Evolutionary conservation across 2,888 invertebrate species (phyloP).

Genomic region (Ptychoptera contaminata): DNA sequence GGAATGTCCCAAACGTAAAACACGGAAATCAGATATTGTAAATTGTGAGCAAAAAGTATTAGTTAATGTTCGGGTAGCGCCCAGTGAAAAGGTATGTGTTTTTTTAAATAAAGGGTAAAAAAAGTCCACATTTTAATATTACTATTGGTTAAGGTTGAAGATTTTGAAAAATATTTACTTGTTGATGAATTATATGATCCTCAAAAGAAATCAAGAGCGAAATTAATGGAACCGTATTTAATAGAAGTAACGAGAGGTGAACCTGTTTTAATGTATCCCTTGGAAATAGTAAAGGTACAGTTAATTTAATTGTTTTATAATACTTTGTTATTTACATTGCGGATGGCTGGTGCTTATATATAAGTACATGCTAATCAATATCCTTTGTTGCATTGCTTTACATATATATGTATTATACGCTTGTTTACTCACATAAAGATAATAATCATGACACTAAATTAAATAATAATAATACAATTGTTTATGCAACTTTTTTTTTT

Average conservation of each 20-base stretch:
- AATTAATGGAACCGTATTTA: conserved; percentile 18
- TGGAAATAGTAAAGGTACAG: conserved; percentile 17
- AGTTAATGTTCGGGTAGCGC: conserved; percentile 16
- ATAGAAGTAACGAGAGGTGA: conserved; percentile 18
- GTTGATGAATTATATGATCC: conserved; percentile 18
- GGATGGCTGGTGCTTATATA: no score
- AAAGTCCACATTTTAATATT: not conserved
- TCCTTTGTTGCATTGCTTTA: no score
- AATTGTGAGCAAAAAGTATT: conserved; percentile 15
- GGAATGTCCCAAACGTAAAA: conserved; percentile 12
- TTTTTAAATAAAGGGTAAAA: not conserved
- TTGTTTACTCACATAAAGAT: no score
- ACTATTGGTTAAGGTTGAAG: not conserved
- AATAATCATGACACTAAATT: no score
- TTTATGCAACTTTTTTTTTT: no score
- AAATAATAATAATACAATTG: no score
- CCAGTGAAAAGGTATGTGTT: conserved; percentile 8
- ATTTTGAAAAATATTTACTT: conserved; percentile 14
- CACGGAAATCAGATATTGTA: not conserved
- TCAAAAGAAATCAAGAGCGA: conserved; percentile 13
- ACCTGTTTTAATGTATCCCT: conserved; percentile 19
- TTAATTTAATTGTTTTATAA: not conserved
- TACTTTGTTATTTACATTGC: no score
- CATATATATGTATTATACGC: no score
- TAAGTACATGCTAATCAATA: no score